Evolutionary conservation across 2,113 vertebrate species (phyloP).

Genomic region (Xenus cinereus): DNA sequence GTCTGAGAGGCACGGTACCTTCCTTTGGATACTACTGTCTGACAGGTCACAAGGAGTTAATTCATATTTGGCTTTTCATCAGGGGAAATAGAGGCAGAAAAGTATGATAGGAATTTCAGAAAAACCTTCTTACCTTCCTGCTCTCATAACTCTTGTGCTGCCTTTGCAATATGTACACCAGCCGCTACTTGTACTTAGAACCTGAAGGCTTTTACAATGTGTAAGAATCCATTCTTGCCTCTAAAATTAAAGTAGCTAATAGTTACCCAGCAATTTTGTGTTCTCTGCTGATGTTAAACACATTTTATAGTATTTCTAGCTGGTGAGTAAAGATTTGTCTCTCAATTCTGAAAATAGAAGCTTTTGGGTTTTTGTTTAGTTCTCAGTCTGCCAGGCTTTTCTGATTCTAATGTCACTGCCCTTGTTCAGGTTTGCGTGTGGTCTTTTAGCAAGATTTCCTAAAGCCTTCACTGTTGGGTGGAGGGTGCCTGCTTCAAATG

Average conservation of each 20-base stretch:
- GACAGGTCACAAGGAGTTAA: not conserved
- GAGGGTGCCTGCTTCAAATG: not conserved
- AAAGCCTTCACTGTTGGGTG: not conserved
- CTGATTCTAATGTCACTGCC: not conserved
- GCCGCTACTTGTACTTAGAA: not conserved
- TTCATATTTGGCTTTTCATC: not conserved
- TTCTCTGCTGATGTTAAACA: not conserved
- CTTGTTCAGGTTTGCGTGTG: accelerated
- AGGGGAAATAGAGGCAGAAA: not conserved
- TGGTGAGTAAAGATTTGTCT: not conserved
- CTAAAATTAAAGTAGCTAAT: not conserved
- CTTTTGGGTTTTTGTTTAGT: not conserved
- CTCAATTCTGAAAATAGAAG: not conserved
- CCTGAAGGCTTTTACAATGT: not conserved
- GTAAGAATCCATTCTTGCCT: not conserved
- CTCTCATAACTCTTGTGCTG: not conserved
- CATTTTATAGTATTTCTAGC: not conserved
- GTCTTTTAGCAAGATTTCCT: not conserved
- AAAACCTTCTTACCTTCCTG: not conserved
- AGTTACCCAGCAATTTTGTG: not conserved
- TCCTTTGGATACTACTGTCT: not conserved
- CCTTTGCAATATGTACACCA: not conserved
- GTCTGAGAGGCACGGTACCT: not conserved
- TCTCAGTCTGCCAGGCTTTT: not conserved
- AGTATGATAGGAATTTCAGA: not conserved